A percentile compares a stretch with the other conserved stretches of the same genome.
These are phyloP conservation scores for Helicolenus hilgendorfi DNA, from an alignment of 2,797 vertebrate genomes.

Conservation along the genomic window DNA sequence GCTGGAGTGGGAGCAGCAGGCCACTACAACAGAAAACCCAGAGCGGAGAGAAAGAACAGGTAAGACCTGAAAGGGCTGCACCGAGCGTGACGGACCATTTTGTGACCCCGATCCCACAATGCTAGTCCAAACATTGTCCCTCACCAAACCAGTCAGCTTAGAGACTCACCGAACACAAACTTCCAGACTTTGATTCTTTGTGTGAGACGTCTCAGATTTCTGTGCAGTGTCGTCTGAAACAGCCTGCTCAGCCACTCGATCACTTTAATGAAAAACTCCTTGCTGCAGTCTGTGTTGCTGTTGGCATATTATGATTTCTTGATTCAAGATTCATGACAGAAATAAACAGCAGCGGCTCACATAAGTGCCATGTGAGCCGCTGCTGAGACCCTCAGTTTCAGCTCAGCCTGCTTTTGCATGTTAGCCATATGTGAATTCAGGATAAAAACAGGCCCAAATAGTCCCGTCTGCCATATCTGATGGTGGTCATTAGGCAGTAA, in stretches of 20 bases:
- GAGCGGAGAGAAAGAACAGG: constrained; percentile 84
- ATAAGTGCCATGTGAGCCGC: not conserved
- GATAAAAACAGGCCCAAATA: constrained; percentile 24
- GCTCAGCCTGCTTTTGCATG: constrained; percentile 25
- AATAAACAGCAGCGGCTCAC: too few relatives aligned
- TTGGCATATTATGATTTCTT: not conserved
- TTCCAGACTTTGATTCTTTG: constrained; percentile 35
- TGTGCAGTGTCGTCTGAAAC: constrained; percentile 2
- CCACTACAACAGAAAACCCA: constrained; percentile 58
- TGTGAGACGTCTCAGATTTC: constrained; percentile 47
- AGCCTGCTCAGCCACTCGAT: constrained; percentile 17
- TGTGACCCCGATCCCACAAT: constrained; percentile 31
- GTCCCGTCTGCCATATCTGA: constrained; percentile 67
- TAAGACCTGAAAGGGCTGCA: constrained; percentile 80
- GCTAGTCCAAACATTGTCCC: constrained; percentile 66
- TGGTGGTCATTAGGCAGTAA: constrained; percentile 58
- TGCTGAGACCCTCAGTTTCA: not conserved
- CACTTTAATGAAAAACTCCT: not conserved
- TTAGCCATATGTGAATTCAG: constrained; percentile 16
- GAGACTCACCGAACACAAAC: constrained; percentile 61
- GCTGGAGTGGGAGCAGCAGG: constrained; percentile 82
- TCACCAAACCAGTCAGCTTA: constrained; percentile 70
- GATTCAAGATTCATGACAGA: not conserved
- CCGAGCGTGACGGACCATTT: constrained; percentile 53
- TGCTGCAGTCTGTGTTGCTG: not conserved